Conservation (phyloP, 2,113 vertebrate species). For the Campylomormyrus tamandua region DNA sequence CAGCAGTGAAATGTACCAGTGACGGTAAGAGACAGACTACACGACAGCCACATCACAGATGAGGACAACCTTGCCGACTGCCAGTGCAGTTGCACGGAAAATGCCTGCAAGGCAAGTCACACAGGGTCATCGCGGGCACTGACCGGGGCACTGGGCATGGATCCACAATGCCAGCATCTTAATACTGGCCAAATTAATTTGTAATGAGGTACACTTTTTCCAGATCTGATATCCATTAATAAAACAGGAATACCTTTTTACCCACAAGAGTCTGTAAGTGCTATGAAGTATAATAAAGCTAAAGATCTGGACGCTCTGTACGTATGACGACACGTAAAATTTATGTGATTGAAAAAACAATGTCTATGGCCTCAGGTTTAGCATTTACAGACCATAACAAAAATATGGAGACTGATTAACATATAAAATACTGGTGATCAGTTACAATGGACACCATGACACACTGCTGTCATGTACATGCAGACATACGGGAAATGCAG, state of each 20-base stretch:
- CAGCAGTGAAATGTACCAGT: background rate
- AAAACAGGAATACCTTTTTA: background rate
- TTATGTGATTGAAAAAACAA: background rate
- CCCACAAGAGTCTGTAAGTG: background rate
- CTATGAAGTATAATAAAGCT: background rate
- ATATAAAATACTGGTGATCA: background rate
- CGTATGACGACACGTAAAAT: background rate
- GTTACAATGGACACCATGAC: background rate
- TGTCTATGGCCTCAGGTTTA: background rate
- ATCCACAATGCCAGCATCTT: background rate
- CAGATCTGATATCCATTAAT: conserved; percentile 2
- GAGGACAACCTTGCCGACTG: background rate
- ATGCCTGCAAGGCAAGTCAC: background rate
- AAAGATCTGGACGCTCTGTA: background rate
- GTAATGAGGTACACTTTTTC: conserved; percentile 1
- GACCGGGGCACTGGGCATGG: background rate
- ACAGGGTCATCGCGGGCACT: background rate
- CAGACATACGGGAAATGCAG: background rate
- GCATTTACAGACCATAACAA: background rate
- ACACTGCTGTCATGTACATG: background rate
- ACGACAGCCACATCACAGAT: background rate
- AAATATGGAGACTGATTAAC: background rate
- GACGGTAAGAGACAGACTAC: background rate
- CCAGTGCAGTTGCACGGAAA: background rate
- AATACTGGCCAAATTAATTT: background rate